Evolutionary conservation across 1,140 invertebrate genomes (phyloP).

Genomic region (Nomia melanderi): DNA sequence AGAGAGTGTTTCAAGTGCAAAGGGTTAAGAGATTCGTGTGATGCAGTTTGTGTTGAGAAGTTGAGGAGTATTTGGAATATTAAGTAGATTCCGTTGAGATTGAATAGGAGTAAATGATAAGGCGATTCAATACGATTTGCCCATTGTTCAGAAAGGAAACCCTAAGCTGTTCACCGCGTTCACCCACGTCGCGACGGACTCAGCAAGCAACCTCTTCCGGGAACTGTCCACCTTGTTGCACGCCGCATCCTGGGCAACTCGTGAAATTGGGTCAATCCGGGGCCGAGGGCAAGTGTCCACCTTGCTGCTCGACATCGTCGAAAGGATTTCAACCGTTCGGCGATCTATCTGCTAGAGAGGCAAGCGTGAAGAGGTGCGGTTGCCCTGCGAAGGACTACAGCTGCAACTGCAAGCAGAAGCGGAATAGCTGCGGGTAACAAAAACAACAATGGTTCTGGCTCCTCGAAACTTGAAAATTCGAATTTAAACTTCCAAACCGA

Average conservation of each 20-base stretch:
- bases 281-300: conserved; percentile 1
- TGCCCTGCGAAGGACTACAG: conserved; percentile 53
- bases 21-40: too few relatives aligned
- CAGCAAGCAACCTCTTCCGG: background rate
- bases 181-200: background rate
- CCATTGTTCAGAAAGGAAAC: background rate
- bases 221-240: background rate
- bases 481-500: too few relatives aligned
- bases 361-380: conserved; percentile 57
- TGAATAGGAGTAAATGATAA: too few relatives aligned
- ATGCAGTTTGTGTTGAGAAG: too few relatives aligned
- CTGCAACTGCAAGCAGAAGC: conserved; percentile 34
- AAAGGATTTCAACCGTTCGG: background rate
- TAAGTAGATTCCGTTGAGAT: too few relatives aligned
- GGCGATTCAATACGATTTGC: background rate
- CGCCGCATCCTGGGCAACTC: background rate
- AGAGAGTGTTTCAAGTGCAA: too few relatives aligned
- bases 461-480: background rate
- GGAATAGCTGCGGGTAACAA: background rate
- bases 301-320: background rate
- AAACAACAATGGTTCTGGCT: background rate
- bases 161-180: background rate
- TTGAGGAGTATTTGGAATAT: too few relatives aligned
- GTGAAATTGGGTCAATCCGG: background rate
- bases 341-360: background rate